Conservation (phyloP, 2,113 vertebrate genomes). For the Scopus umbretta region DNA sequence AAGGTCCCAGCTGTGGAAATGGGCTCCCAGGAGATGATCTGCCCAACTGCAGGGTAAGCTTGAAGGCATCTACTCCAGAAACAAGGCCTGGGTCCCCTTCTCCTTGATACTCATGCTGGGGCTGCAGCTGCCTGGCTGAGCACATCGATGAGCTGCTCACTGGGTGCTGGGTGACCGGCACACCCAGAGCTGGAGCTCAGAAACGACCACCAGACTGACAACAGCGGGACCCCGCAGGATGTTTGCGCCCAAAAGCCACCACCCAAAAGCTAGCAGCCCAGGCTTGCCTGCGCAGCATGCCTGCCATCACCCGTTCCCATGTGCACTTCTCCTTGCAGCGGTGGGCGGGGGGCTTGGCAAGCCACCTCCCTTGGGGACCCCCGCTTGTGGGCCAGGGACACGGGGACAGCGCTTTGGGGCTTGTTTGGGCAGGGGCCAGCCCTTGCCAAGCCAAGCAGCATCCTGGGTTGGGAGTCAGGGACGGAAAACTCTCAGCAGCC, state of each 20-base stretch:
- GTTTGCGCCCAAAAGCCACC: background rate
- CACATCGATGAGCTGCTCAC: background rate
- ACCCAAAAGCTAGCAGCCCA: background rate
- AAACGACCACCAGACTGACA: background rate
- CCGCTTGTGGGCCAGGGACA: background rate
- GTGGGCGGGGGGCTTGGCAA: rapidly evolving
- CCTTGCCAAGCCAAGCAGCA: background rate
- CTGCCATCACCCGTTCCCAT: background rate
- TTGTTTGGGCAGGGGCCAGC: background rate
- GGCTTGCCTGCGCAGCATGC: background rate
- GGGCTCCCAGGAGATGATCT: background rate
- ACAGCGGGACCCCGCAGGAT: rapidly evolving
- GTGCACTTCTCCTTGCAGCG: background rate
- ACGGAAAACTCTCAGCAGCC: background rate
- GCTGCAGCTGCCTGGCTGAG: background rate
- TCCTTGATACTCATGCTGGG: rapidly evolving
- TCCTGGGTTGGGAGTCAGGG: background rate
- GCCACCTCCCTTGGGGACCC: background rate
- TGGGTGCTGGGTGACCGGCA: too few species aligned
- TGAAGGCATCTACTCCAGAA: background rate
- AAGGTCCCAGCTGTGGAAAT: background rate
- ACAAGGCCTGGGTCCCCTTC: background rate
- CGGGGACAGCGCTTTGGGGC: background rate
- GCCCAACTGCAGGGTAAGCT: background rate
- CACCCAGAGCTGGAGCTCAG: background rate